Evolutionary conservation across 1,140 invertebrate genomes (phyloP).

Genomic region (Lasaia peninsularis): DNA sequence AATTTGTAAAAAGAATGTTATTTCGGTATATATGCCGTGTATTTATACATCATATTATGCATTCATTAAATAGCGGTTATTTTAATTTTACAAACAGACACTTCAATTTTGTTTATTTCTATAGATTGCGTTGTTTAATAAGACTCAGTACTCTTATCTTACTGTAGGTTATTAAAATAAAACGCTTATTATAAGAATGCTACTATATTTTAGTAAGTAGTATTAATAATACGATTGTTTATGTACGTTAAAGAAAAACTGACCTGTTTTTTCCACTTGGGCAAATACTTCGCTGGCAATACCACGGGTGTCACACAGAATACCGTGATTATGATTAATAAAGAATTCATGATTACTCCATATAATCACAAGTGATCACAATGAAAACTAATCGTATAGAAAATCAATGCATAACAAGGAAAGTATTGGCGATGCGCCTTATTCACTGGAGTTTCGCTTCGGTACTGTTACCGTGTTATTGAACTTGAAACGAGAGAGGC

Average conservation of each 20-base stretch:
- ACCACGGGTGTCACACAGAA: conserved; percentile 47
- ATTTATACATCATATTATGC: no score
- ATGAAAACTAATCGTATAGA: conserved; percentile 10
- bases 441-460: conserved; percentile 20
- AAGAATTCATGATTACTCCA: conserved; percentile 45
- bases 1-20: no score
- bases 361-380: conserved; percentile 20
- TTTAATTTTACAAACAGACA: no score
- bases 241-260: conserved; percentile 15
- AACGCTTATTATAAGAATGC: no score
- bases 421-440: conserved; percentile 17
- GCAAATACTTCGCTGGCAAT: conserved; percentile 80
- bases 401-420: neutral
- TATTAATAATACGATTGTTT: neutral
- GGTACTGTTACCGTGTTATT: conserved; percentile 67
- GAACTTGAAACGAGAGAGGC: conserved; percentile 60
- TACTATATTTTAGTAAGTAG: no score
- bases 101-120: no score
- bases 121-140: no score
- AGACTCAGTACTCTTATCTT: no score
- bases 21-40: no score
- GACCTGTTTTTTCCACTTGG: conserved; percentile 90
- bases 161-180: no score
- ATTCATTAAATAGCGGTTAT: no score
- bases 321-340: conserved; percentile 40